phyloP scores from a whole-genome alignment of 2,888 invertebrate species.

The Drosophila melanosoma region DNA sequence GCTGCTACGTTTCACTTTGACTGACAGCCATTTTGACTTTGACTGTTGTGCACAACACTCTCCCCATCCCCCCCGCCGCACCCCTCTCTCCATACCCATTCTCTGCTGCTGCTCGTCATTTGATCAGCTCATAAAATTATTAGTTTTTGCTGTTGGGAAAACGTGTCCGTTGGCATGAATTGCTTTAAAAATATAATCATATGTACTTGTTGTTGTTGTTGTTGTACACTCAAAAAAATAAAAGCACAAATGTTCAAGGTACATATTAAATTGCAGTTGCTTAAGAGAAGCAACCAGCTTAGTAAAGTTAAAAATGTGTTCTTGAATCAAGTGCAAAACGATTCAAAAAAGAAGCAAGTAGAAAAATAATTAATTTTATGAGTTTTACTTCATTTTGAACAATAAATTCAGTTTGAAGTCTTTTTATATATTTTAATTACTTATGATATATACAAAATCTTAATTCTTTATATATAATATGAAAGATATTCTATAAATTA shows the following conservation, averaged over 20 bases:
- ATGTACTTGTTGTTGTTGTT: conserved; percentile 47
- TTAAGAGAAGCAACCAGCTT: neutral
- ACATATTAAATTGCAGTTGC: neutral
- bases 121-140: conserved; percentile 76
- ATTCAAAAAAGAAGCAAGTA: neutral
- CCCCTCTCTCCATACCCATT: conserved; percentile 33
- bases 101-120: conserved; percentile 46
- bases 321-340: neutral
- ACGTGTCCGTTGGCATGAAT: conserved; percentile 63
- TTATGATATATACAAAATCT: neutral
- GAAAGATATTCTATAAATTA: neutral
- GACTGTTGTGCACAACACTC: conserved; percentile 27
- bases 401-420: neutral
- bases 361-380: neutral
- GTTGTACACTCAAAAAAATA: conserved; percentile 5
- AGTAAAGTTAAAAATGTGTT: neutral
- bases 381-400: neutral
- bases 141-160: conserved; percentile 41
- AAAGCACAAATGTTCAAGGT: too few relatives aligned
- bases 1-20: conserved; percentile 71
- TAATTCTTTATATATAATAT: neutral
- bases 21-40: conserved; percentile 74
- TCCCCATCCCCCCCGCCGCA: neutral
- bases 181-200: conserved; percentile 61
- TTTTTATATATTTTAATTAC: neutral